phyloP scores from a whole-genome alignment of 64 coral and sea anemone genomes.

The Stichodactyla helianthus region DNA sequence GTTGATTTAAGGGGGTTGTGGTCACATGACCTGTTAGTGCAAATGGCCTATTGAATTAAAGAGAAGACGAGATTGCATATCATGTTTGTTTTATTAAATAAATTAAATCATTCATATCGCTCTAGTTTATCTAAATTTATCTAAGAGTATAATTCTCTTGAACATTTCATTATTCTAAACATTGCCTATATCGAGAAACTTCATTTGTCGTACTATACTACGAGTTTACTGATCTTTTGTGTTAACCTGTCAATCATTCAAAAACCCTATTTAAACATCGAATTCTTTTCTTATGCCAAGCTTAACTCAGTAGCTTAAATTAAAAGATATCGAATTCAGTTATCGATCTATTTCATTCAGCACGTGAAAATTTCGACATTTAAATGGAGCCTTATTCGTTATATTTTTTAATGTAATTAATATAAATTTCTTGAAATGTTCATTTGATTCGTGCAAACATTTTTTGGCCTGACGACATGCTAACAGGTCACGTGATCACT shows the following conservation, averaged over 20 bases:
- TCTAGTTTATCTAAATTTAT: not conserved
- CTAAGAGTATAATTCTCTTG: not conserved
- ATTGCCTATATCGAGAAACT: not conserved
- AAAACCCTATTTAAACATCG: not conserved
- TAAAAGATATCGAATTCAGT: too few relatives aligned
- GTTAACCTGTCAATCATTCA: not conserved
- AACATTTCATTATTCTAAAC: not conserved
- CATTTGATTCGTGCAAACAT: not conserved
- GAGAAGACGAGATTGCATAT: not conserved
- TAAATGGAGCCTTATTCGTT: not conserved
- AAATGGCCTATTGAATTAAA: too few relatives aligned
- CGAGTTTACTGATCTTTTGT: not conserved
- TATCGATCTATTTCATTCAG: too few relatives aligned
- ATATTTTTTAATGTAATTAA: not conserved
- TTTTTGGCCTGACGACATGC: not conserved
- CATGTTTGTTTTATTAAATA: not conserved
- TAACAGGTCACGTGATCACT: not conserved
- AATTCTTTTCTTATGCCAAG: not conserved
- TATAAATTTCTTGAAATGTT: not conserved
- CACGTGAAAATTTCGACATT: not conserved
- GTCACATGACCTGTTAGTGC: too few relatives aligned
- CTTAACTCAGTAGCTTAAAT: not conserved
- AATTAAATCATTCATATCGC: not conserved
- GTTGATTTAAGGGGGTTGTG: too few relatives aligned
- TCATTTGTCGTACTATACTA: not conserved